phyloP scores from a whole-genome alignment of 92 coral and sea anemone genomes.

The Palythoa heliodiscus region DNA sequence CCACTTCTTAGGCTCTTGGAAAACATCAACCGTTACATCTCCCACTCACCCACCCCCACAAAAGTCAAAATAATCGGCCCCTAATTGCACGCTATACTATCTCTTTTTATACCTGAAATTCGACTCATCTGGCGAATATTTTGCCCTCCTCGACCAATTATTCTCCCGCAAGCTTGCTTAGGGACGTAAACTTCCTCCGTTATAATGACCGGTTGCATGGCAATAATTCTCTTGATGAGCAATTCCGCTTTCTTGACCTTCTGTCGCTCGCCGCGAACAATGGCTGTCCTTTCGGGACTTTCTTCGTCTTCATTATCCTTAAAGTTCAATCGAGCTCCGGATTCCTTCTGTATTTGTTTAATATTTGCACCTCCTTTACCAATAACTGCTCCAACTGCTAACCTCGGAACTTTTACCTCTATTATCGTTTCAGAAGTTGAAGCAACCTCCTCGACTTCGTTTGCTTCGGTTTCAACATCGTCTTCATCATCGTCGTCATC shows the following conservation, averaged over 20 bases:
- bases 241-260: slow-evolving; percentile 86
- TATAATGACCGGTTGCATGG: slow-evolving; percentile 73
- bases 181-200: slow-evolving; percentile 79
- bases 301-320: slow-evolving; percentile 80
- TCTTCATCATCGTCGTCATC: slow-evolving; percentile 75
- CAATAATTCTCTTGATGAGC: slow-evolving; percentile 76
- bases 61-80: too few species aligned
- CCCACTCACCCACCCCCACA: too few species aligned
- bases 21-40: too few species aligned
- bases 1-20: too few species aligned
- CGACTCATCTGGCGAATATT: slow-evolving; percentile 83
- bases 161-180: slow-evolving; percentile 82
- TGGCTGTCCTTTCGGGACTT: slow-evolving; percentile 64
- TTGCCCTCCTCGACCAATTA: slow-evolving; percentile 94
- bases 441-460: slow-evolving; percentile 60
- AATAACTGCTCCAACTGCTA: slow-evolving; percentile 77
- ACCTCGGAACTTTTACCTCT: slow-evolving; percentile 84
- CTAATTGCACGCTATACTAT: not conserved
- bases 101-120: slow-evolving; percentile 71
- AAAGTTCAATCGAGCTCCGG: slow-evolving; percentile 77
- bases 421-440: slow-evolving; percentile 75
- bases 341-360: slow-evolving; percentile 89
- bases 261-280: slow-evolving; percentile 87
- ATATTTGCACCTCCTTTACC: slow-evolving; percentile 87
- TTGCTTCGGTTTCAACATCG: slow-evolving; percentile 40